Conservation (phyloP, 1,140 invertebrate genomes). For the Araneus ventricosus region DNA sequence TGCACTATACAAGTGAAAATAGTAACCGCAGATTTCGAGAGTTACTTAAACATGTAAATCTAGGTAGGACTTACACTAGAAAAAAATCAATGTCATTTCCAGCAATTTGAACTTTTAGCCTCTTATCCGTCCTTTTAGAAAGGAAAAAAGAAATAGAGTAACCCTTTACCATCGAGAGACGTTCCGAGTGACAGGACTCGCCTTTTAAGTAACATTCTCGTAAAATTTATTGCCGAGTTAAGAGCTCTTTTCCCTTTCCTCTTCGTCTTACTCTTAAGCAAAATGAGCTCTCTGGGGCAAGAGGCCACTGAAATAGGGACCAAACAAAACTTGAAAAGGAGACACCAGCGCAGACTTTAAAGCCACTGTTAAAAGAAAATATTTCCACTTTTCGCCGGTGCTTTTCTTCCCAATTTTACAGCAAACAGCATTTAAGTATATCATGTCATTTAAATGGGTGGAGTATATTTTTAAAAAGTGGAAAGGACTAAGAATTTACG, state of each 20-base stretch:
- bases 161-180: slow-evolving; percentile 27
- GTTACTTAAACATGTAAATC: no score
- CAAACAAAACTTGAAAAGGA: slow-evolving; percentile 22
- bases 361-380: neutral
- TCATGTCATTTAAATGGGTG: no score
- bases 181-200: slow-evolving; percentile 46
- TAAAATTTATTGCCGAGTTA: slow-evolving; percentile 71
- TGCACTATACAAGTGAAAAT: no score
- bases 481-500: no score
- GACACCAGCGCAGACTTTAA: neutral
- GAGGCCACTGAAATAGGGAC: slow-evolving; percentile 21
- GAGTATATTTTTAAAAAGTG: no score
- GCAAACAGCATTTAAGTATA: neutral
- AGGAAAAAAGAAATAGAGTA: neutral
- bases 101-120: neutral
- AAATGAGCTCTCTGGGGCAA: slow-evolving; percentile 41
- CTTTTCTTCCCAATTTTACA: neutral
- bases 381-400: neutral
- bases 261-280: slow-evolving; percentile 38
- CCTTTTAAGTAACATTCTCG: slow-evolving; percentile 70
- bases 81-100: no score
- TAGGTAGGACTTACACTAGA: no score
- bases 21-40: no score
- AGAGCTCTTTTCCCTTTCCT: slow-evolving; percentile 36
- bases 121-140: neutral